Conservation (phyloP, 1,140 invertebrate species). For the Atta texana region DNA sequence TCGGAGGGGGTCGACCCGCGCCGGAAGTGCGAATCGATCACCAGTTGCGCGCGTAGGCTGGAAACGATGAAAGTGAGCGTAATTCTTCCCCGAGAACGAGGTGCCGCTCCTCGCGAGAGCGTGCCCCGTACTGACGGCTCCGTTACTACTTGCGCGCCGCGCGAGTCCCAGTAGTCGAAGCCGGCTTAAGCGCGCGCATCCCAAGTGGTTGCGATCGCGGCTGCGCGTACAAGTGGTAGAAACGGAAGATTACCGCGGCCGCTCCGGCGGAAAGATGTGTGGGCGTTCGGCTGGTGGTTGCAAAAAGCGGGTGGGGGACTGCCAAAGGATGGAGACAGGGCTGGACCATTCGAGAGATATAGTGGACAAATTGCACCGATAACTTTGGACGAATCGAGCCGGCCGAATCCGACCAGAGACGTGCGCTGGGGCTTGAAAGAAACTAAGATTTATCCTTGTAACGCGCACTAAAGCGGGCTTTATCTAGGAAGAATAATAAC, state of each 20-base stretch:
- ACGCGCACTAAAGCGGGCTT: not conserved
- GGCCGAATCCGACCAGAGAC: not conserved
- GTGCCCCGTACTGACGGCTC: constrained; percentile 77
- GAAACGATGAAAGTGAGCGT: constrained; percentile 26
- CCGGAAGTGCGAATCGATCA: constrained; percentile 76
- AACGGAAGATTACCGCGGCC: constrained; percentile 48
- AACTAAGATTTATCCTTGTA: constrained; percentile 4
- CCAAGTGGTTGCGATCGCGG: constrained; percentile 69
- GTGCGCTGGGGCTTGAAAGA: not conserved
- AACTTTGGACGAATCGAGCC: constrained; percentile 22
- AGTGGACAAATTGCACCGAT: constrained; percentile 51
- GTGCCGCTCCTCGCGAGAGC: constrained; percentile 79
- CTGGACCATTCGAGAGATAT: constrained; percentile 48
- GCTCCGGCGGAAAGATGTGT: constrained; percentile 68
- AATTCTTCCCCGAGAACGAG: constrained; percentile 23
- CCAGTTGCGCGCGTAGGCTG: constrained; percentile 76
- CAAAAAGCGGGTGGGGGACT: constrained; percentile 35
- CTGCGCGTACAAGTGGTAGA: constrained; percentile 66
- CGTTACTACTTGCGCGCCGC: constrained; percentile 31
- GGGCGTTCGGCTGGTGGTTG: constrained; percentile 67
- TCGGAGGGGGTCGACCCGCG: constrained; percentile 67
- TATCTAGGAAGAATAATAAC: constrained; percentile 11
- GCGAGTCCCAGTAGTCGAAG: constrained; percentile 21
- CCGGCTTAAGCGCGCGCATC: constrained; percentile 32
- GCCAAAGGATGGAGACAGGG: constrained; percentile 61